Percentiles rank a stretch among this genome's conserved stretches.
phyloP scores from a whole-genome alignment of 2,888 invertebrate genomes.

The Drosophila nr. medialis region DNA sequence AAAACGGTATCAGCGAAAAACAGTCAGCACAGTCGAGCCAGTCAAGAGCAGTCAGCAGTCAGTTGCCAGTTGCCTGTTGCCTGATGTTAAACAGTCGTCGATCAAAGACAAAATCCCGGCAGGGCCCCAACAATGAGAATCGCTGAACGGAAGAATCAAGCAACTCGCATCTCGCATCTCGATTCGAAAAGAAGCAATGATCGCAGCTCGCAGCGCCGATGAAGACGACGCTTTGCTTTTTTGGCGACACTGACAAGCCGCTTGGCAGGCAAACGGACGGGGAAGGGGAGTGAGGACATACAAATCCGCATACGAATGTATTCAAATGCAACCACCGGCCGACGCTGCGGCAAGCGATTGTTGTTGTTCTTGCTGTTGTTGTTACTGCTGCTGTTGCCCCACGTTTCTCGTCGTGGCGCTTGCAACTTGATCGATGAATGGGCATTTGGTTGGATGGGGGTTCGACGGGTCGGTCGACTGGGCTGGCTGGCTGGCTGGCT shows the following conservation, averaged over 20 bases:
- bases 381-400: conserved; percentile 48
- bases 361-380: conserved; percentile 25
- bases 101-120: conserved; percentile 77
- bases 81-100: conserved; percentile 75
- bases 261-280: conserved; percentile 43
- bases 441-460: conserved; percentile 51
- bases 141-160: conserved; percentile 19
- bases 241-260: conserved; percentile 78
- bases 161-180: conserved; percentile 13
- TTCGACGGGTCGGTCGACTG: conserved; percentile 11
- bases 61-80: conserved; percentile 42
- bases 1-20: conserved; percentile 62
- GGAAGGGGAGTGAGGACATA: neutral
- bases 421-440: conserved; percentile 80
- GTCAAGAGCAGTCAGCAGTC: conserved; percentile 16
- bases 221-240: conserved; percentile 80
- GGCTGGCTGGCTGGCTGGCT: conserved; percentile 1
- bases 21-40: conserved; percentile 8
- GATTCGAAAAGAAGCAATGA: conserved; percentile 16
- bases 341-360: conserved; percentile 54
- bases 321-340: conserved; percentile 67
- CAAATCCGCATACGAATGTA: conserved; percentile 51
- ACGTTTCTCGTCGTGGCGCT: conserved; percentile 78
- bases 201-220: conserved; percentile 47
- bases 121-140: conserved; percentile 39